phyloP scores from a whole-genome alignment of 2,888 invertebrate genomes.

The Hirtodrosophila alboralis region DNA sequence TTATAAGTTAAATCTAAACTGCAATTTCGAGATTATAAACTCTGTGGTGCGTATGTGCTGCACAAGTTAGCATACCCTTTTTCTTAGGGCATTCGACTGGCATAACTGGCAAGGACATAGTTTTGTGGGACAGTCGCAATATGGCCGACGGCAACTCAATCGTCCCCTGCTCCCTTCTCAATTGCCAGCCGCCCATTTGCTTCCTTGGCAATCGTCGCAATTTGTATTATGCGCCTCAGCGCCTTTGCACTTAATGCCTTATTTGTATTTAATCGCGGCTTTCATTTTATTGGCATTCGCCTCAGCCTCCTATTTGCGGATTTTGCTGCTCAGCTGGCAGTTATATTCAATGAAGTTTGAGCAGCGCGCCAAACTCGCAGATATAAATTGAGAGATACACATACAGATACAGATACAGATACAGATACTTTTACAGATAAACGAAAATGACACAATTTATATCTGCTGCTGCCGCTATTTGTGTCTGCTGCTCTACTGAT shows the following conservation, averaged over 20 bases:
- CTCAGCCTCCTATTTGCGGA: slow-evolving; percentile 10
- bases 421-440: slow-evolving; percentile 57
- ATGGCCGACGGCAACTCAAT: slow-evolving; percentile 45
- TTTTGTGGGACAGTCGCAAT: slow-evolving; percentile 42
- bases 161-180: slow-evolving; percentile 16
- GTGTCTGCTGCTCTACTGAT: slow-evolving; percentile 27
- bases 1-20: too few relatives aligned
- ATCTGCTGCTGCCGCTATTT: slow-evolving; percentile 14
- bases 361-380: slow-evolving; percentile 35
- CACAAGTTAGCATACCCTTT: slow-evolving; percentile 1
- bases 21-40: neutral
- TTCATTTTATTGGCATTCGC: slow-evolving; percentile 70
- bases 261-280: slow-evolving; percentile 81
- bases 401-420: slow-evolving; percentile 34
- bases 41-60: neutral
- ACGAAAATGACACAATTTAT: slow-evolving; percentile 72
- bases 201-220: slow-evolving; percentile 69
- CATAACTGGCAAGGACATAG: slow-evolving; percentile 41
- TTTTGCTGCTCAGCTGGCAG: slow-evolving; percentile 38
- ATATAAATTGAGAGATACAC: slow-evolving; percentile 16
- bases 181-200: slow-evolving; percentile 7
- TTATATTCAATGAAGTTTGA: slow-evolving; percentile 67
- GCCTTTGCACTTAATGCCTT: slow-evolving; percentile 77
- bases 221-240: slow-evolving; percentile 80
- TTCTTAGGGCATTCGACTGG: slow-evolving; percentile 1